phyloP scores from a whole-genome alignment of 2,113 vertebrate species.

The Poeciliopsis turrubarensis region DNA sequence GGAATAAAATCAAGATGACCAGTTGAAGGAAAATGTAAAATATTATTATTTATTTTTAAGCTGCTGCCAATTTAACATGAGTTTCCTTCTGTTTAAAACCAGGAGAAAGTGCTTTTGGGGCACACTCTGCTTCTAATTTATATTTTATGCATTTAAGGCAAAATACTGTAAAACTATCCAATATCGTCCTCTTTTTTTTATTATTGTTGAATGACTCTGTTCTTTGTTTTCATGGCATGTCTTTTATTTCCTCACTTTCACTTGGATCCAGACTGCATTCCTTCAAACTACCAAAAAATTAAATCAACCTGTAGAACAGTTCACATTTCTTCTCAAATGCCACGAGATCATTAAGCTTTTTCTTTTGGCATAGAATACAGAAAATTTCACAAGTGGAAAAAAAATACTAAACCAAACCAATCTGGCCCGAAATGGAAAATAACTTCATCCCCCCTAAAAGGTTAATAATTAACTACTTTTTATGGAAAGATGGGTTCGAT shows the following conservation, averaged over 20 bases:
- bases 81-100: not conserved
- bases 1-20: not conserved
- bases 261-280: not conserved
- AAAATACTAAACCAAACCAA: too few relatives aligned
- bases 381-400: too few relatives aligned
- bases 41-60: not conserved
- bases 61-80: not conserved
- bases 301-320: not conserved
- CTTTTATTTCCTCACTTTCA: too few relatives aligned
- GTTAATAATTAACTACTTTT: too few relatives aligned
- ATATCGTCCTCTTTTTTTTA: not conserved
- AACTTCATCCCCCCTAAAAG: too few relatives aligned
- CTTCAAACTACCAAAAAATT: not conserved
- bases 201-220: not conserved
- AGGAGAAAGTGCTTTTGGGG: not conserved
- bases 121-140: not conserved
- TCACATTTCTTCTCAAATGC: too few relatives aligned
- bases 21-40: not conserved
- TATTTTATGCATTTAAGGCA: not conserved
- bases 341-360: too few relatives aligned
- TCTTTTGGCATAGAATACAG: too few relatives aligned
- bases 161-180: not conserved
- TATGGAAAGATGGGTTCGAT: too few relatives aligned
- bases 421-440: too few relatives aligned
- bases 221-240: too few relatives aligned